Evolutionary conservation across 2,888 invertebrate species (phyloP).

Genomic region (Lasioglossum morio): DNA sequence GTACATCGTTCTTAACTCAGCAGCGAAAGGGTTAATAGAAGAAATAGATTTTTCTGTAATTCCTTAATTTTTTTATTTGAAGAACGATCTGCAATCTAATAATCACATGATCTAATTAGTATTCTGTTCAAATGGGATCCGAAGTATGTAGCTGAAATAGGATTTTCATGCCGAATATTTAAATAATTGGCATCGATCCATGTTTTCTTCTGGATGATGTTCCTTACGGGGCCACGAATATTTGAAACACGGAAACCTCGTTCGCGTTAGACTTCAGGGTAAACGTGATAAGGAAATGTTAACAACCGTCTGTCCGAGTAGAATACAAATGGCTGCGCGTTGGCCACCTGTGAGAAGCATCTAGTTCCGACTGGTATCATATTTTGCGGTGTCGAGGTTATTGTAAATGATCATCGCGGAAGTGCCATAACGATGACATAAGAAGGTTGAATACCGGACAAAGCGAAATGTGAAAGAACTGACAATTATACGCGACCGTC

Average conservation of each 20-base stretch:
- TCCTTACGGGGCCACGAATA: conserved; percentile 14
- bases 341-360: conserved; percentile 31
- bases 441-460: neutral
- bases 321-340: conserved; percentile 47
- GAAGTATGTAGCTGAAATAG: neutral
- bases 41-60: too few species aligned
- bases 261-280: conserved; percentile 20
- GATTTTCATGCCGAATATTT: neutral
- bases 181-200: conserved; percentile 3
- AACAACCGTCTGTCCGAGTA: neutral
- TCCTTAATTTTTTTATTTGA: neutral
- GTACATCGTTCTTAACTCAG: too few species aligned
- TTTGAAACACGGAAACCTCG: conserved; percentile 28
- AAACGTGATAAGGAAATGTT: conserved; percentile 48
- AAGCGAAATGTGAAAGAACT: neutral
- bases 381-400: conserved; percentile 40
- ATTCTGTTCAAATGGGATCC: neutral
- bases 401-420: conserved; percentile 39
- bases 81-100: neutral
- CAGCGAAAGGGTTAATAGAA: too few species aligned
- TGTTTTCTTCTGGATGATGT: neutral
- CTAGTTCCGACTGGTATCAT: conserved; percentile 33
- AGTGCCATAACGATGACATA: neutral
- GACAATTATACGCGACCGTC: neutral
- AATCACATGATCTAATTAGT: neutral